Percentiles rank a stretch among this genome's conserved stretches.
Conservation (phyloP, 2,888 invertebrate species). For the Dendrolimus houi region DNA sequence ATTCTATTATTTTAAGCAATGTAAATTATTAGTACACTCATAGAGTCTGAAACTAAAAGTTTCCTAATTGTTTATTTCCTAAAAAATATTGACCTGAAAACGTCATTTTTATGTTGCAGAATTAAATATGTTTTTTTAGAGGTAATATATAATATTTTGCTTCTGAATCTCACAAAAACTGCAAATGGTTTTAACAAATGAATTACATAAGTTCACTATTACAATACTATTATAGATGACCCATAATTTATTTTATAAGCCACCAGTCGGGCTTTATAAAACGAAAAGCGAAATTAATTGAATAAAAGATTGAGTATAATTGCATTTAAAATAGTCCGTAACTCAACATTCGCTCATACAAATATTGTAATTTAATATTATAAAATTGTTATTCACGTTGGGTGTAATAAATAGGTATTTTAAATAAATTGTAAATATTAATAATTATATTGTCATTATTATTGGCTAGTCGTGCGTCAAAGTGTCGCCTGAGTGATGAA, state of each 20-base stretch:
- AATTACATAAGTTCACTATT: not conserved
- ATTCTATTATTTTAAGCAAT: not conserved
- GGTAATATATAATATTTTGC: slow-evolving; percentile 8
- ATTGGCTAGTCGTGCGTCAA: slow-evolving; percentile 60
- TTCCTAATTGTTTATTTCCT: slow-evolving; percentile 37
- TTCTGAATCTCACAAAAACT: slow-evolving; percentile 28
- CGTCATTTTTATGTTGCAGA: slow-evolving; percentile 26
- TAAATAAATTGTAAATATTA: slow-evolving; percentile 29
- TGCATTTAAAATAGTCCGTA: slow-evolving; percentile 68
- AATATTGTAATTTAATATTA: slow-evolving; percentile 14
- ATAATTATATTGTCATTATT: slow-evolving; percentile 18
- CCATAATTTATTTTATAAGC: not conserved
- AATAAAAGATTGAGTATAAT: slow-evolving; percentile 38
- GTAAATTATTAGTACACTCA: slow-evolving; percentile 26
- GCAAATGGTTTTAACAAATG: slow-evolving; percentile 1
- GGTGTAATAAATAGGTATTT: slow-evolving; percentile 28
- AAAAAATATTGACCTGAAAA: slow-evolving; percentile 8
- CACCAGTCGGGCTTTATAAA: not conserved
- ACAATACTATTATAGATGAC: not conserved
- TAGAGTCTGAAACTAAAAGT: slow-evolving; percentile 60
- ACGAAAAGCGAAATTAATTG: not conserved
- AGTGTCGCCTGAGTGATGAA: slow-evolving; percentile 33
- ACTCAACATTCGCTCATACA: slow-evolving; percentile 31
- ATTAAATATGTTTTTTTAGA: slow-evolving; percentile 9
- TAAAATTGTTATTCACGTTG: slow-evolving; percentile 30